Evolutionary conservation across 2,888 invertebrate species (phyloP), one percentile per base, ranked within the genome.

Genomic region (Bruchidius siliquastri): DNA sequence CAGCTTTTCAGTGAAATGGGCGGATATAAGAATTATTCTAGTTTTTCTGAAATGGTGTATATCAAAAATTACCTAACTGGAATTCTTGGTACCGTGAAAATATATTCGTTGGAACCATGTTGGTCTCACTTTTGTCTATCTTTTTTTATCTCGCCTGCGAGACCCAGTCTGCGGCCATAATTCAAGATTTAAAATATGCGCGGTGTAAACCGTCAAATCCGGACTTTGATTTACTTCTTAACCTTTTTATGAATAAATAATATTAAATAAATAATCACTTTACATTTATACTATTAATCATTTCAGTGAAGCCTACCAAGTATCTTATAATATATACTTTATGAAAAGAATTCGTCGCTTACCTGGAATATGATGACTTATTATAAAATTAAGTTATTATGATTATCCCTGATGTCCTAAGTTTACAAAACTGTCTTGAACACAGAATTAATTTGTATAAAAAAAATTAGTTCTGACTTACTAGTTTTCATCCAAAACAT

Each of bases 181-280:
- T 82, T 84, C 84, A 83, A 82, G 81, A 80, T 82, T 83, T 84
- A 84, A 85, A 84, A 84, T 84, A 84, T 84, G 83, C 80, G 82
- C 83, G 78, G 77, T 81, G 80, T 80, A 79, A 72, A 76, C 78
- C 78, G 83, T 83, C 83, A 83, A 81, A 81, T 77, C 77, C 80
- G 79, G 83, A 83, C 83, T 83, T 81, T 82, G 82, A 82, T 83
- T 83, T 83, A 83, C 82, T 82, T 80, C 82, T 82, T 75, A 77
- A 77, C 80, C 78, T 80, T 82, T 83, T 81, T 77, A 69, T 81
- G 83, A 84, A 84, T 83, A 83, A 82, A 84, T 81, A 82, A 83
- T 82, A 82, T 82, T 81, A 81, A 82, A 82, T 82, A 82, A 83
- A 82, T 82, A 80, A 79, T 75, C 76, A 79, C 80, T 80, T 79